Evolutionary conservation across 1,140 invertebrate species (phyloP), one percentile per base, ranked within the genome.

Genomic region (Aphis craccivora): DNA sequence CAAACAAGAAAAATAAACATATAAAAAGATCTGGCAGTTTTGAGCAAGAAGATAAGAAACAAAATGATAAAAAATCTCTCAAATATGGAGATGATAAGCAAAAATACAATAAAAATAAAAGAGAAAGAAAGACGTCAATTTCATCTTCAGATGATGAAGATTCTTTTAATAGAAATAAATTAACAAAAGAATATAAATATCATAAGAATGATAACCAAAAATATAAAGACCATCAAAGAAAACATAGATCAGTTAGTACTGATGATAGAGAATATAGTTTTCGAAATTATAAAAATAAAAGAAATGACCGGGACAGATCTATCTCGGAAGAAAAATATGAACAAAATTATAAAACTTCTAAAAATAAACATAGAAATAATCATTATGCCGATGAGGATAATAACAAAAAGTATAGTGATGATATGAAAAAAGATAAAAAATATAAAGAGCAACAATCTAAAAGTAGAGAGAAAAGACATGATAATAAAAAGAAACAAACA

Each of bases 31-130:
- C 53, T 20, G 18, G 43, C 25, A 23, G 18, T 90, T 43, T 90
- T 67, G 89, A 90, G n/a, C 37, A 9, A 43, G 40, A 43, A 0
- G 4, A 90, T 14, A 90, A 14, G 43, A 90, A 40, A 30, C 25
- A 30, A 55, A 90, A 90, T 67, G 53, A 67, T 43, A 90, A 90
- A 67, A 90, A 90, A 43, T 43, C 53, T 60, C 14, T 43, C 20
- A 40, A 90, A 60, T 90, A 90, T 60, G 40, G 4, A 67, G 53
- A 60, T n/a, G 3, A 60, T 7, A 60, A n/a, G 40, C 89, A 40
- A 11, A 90, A 60, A 60, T 35, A 43, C 40, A 60, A 60, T 8
- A 90, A 90, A 90, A 90, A 67, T 90, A 90, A 40, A 25, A 90
- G 25, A 30, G 55, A 67, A 23, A 53, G 51, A 30, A 40, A 90